phyloP scores from a whole-genome alignment of 1,140 invertebrate species.

The Panonychus citri region DNA sequence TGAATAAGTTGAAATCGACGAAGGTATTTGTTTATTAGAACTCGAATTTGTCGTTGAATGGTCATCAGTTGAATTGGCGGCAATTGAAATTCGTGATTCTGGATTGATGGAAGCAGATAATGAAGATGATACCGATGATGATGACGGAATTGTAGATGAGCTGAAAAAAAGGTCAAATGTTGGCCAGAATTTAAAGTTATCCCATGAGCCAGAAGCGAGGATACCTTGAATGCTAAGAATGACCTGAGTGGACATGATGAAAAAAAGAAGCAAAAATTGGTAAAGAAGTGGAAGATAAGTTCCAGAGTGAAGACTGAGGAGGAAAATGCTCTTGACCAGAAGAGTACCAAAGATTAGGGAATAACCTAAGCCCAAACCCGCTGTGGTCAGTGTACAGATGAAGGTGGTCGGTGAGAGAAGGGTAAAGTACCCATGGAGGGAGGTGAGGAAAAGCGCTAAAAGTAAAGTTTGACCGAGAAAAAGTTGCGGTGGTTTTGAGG shows the following conservation, averaged over 20 bases:
- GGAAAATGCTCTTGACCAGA: slow-evolving; percentile 76
- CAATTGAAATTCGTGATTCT: not conserved
- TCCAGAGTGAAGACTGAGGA: slow-evolving; percentile 66
- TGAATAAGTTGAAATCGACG: not conserved
- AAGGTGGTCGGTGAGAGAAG: slow-evolving; percentile 17
- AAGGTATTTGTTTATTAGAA: not conserved
- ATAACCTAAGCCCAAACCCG: slow-evolving; percentile 61
- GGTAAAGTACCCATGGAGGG: slow-evolving; percentile 20
- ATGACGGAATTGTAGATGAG: not conserved
- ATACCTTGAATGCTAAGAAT: slow-evolving; percentile 36
- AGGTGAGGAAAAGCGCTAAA: slow-evolving; percentile 57
- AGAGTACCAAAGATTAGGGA: slow-evolving; percentile 71
- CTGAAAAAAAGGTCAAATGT: not conserved
- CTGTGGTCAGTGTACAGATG: slow-evolving; percentile 55
- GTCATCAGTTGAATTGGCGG: not conserved
- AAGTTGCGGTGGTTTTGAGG: slow-evolving; percentile 54
- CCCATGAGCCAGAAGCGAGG: slow-evolving; percentile 9
- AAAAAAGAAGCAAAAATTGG: slow-evolving; percentile 60
- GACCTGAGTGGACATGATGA: slow-evolving; percentile 44
- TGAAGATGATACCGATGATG: too few species aligned
- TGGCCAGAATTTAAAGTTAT: not conserved
- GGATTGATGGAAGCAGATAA: not conserved
- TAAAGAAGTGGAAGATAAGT: slow-evolving; percentile 80
- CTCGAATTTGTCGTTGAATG: not conserved
- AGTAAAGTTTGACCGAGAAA: slow-evolving; percentile 74